Percentiles rank a stretch among this genome's conserved stretches.
These are phyloP conservation scores for Myiozetetes cayanensis DNA, from an alignment of 2,113 vertebrate species.

Conservation along the genomic window DNA sequence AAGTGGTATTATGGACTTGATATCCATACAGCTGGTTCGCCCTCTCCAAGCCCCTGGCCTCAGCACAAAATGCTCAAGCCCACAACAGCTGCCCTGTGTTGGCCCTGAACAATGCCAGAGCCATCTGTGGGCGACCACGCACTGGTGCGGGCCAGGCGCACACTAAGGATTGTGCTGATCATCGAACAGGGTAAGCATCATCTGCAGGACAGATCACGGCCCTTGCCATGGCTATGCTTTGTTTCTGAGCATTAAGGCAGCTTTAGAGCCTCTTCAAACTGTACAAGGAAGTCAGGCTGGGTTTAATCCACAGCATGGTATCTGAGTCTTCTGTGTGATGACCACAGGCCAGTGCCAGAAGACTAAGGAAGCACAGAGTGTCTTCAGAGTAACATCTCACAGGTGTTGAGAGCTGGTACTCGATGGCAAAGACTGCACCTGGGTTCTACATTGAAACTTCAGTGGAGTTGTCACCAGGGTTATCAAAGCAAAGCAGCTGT, in stretches of 20 bases:
- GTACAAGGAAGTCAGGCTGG: not conserved
- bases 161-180: not conserved
- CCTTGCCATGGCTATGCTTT: not conserved
- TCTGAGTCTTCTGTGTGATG: not conserved
- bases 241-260: not conserved
- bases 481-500: not conserved
- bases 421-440: not conserved
- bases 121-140: not conserved
- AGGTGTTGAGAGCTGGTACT: not conserved
- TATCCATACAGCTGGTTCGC: not conserved
- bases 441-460: not conserved
- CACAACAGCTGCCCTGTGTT: not conserved
- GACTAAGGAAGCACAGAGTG: rapidly evolving
- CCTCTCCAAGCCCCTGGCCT: not conserved
- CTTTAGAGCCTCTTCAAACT: not conserved
- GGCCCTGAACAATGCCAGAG: not conserved
- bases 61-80: not conserved
- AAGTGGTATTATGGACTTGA: not conserved
- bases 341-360: not conserved
- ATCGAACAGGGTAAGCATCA: not conserved
- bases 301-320: rapidly evolving
- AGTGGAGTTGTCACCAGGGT: not conserved
- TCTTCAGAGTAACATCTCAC: not conserved
- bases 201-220: not conserved
- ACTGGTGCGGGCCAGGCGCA: not conserved